Conservation (phyloP, 2,888 invertebrate species). For the Allygus modestus region DNA sequence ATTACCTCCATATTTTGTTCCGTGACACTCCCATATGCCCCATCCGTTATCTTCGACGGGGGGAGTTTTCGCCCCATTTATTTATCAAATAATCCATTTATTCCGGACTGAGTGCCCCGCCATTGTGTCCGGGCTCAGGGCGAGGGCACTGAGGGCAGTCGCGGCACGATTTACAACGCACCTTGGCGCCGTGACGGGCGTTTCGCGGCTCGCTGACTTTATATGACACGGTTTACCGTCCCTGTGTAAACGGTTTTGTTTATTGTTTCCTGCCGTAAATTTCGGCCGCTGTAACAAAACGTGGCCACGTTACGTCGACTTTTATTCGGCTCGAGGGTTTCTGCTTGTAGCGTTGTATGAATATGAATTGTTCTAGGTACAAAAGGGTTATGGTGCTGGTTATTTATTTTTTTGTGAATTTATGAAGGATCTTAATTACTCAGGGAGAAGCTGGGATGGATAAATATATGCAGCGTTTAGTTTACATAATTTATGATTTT, state of each 20-base stretch:
- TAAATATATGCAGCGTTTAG: too few relatives aligned
- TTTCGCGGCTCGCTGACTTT: conserved; percentile 49
- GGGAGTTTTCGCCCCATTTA: conserved; percentile 64
- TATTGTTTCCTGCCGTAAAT: conserved; percentile 54
- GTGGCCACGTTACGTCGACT: not conserved
- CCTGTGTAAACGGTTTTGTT: conserved; percentile 48
- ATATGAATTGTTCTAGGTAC: conserved; percentile 5
- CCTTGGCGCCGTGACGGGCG: conserved; percentile 48
- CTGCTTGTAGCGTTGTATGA: not conserved
- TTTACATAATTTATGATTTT: too few relatives aligned
- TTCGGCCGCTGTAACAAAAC: not conserved
- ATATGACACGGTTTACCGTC: conserved; percentile 42
- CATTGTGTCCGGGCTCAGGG: conserved; percentile 57
- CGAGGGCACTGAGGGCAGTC: not conserved
- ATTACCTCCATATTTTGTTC: conserved; percentile 64
- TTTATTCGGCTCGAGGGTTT: conserved; percentile 4
- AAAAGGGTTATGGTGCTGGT: not conserved
- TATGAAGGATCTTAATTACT: too few relatives aligned
- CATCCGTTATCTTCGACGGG: conserved; percentile 62
- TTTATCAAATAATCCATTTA: conserved; percentile 65
- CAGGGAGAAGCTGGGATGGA: too few relatives aligned
- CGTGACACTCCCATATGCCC: conserved; percentile 65
- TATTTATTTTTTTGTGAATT: not conserved
- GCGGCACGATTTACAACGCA: conserved; percentile 30
- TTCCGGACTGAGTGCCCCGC: conserved; percentile 57